Conservation (phyloP, 2,888 invertebrate genomes). For the Agonopterix alstromeriana region DNA sequence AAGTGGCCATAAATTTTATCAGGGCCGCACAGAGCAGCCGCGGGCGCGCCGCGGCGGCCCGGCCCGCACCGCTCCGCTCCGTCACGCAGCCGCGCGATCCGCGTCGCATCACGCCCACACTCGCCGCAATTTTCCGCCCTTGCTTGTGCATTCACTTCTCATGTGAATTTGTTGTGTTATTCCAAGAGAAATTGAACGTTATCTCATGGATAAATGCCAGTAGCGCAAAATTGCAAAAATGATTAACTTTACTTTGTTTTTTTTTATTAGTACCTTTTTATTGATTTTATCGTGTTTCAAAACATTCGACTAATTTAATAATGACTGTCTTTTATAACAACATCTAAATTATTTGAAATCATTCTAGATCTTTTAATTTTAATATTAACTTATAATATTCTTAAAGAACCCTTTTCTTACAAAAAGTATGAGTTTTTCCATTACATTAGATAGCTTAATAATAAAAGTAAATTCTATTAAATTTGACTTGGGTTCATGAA, state of each 20-base stretch:
- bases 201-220: conserved; percentile 28
- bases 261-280: too few species aligned
- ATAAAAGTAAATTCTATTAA: conserved; percentile 42
- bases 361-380: too few species aligned
- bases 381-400: background rate
- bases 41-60: conserved; percentile 28
- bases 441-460: conserved; percentile 48
- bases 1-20: conserved; percentile 78
- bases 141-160: conserved; percentile 56
- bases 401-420: background rate
- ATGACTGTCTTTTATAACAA: too few species aligned
- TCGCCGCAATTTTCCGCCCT: conserved; percentile 66
- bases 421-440: conserved; percentile 38
- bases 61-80: conserved; percentile 21
- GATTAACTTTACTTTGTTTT: background rate
- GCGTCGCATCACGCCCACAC: conserved; percentile 21
- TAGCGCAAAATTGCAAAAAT: background rate
- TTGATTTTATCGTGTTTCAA: too few species aligned
- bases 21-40: conserved; percentile 63
- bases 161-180: conserved; percentile 55
- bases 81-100: conserved; percentile 14
- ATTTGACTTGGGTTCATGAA: conserved; percentile 46
- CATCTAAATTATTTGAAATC: too few species aligned
- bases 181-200: conserved; percentile 46
- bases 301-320: too few species aligned